Conservation (phyloP, 2,888 invertebrate species). For the Rhopalosiphum nymphaeae region DNA sequence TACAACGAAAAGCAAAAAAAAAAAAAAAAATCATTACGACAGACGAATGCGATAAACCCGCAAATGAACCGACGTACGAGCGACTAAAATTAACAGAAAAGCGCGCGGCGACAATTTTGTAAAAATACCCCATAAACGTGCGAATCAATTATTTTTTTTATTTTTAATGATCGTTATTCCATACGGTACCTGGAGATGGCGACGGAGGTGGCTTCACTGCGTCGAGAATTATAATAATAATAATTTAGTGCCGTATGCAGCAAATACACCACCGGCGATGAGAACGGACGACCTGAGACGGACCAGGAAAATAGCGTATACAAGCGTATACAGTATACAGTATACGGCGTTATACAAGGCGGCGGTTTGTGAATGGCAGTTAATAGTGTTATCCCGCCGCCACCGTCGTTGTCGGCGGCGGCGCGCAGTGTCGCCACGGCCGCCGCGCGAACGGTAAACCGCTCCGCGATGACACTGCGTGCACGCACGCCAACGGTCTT, state of each 20-base stretch:
- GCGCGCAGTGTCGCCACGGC: neutral
- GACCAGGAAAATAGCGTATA: neutral
- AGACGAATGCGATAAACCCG: neutral
- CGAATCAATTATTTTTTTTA: neutral
- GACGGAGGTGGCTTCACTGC: neutral
- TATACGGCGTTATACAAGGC: neutral
- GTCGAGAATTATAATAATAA: neutral
- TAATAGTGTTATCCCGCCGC: slow-evolving; percentile 4
- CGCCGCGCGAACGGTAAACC: neutral
- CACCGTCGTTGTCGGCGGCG: neutral
- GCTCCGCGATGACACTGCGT: neutral
- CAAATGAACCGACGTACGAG: neutral
- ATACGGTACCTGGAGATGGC: neutral
- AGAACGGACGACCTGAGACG: neutral
- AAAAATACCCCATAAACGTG: neutral
- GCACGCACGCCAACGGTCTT: neutral
- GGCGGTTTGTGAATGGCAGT: slow-evolving; percentile 21
- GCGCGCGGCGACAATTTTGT: neutral
- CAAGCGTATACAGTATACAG: neutral
- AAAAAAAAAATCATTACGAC: neutral
- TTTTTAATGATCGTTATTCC: neutral
- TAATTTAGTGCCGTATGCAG: neutral
- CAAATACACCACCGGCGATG: neutral
- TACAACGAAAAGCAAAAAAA: neutral
- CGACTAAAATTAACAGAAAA: neutral